These are phyloP conservation scores for Caenorhabditis doughertyi DNA, from an alignment of 2,888 invertebrate genomes.

Conservation along the genomic window DNA sequence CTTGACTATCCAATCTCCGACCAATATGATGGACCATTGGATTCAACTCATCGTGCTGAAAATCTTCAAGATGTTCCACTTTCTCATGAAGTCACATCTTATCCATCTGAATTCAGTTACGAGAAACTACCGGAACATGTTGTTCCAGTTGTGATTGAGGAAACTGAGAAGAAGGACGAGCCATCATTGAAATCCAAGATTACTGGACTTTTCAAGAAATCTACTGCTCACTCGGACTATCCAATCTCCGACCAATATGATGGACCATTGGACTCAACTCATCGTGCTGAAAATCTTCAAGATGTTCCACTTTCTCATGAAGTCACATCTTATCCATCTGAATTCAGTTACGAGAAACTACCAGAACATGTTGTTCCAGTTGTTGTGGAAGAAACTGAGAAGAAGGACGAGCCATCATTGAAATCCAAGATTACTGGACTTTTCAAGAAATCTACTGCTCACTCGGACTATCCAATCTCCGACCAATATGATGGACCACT, in stretches of 20 bases:
- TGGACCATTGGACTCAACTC: constrained; percentile 67
- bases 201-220: constrained; percentile 51
- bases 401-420: constrained; percentile 43
- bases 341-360: constrained; percentile 35
- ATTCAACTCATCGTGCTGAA: constrained; percentile 23
- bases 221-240: constrained; percentile 68
- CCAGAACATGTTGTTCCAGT: constrained; percentile 50
- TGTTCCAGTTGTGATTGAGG: constrained; percentile 27
- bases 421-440: constrained; percentile 51
- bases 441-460: constrained; percentile 66
- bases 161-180: constrained; percentile 42
- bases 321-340: constrained; percentile 52
- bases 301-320: constrained; percentile 61
- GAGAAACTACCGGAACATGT: constrained; percentile 27
- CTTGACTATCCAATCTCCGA: constrained; percentile 47
- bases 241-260: constrained; percentile 62
- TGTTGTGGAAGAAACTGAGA: constrained; percentile 21
- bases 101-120: constrained; percentile 48
- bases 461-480: constrained; percentile 70
- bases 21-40: constrained; percentile 36
- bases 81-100: constrained; percentile 60
- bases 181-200: constrained; percentile 43
- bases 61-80: constrained; percentile 65
- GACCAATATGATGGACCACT: constrained; percentile 65
- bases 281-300: constrained; percentile 51